Evolutionary conservation across 1,140 invertebrate species (phyloP), one percentile per base, ranked within the genome.

Genomic region (Drosophila bifasciata): DNA sequence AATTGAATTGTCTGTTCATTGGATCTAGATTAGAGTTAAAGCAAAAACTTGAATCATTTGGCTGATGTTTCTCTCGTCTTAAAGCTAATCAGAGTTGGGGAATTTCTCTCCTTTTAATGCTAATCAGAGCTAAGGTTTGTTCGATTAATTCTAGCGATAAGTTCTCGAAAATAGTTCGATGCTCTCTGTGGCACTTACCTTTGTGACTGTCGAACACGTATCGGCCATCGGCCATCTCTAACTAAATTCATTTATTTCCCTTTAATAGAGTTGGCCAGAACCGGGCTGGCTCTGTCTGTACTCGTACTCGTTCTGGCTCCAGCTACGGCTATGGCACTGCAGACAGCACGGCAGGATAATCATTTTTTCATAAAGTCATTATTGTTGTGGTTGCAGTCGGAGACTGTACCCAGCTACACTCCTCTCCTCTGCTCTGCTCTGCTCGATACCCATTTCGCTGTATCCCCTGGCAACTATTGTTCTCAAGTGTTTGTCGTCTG

Each of bases 341-440:
- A 69, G 80, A 55, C 80, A 57, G 60, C 59, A 36, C 59, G 53
- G 50, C 73, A 86, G 78, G 70, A 86, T 86, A 81, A 86, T 81
- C 77, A 81, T 88, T 86, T 88, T 88, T 88, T 88, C 78, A 88
- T 88, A 88, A 88, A 88, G 83, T 83, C 83, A 86, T 86, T 86
- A 88, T 83, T 88, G 70, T 88, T 83, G 83, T 79, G 83, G 83
- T 76, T 86, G 83, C 83, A 86, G 62, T 75, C 57, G 59, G 48
- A 61, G 57, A 41, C 43, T 41, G 50, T 46, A 17, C 46, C 36
- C 17, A 25, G 16, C 3, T 17, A n/a, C n/a, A n/a, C 15, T 6
- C 8, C 17, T 15, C 15, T 11, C 16, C 32, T 44, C 51, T 32
- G 43, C 63, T 60, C 43, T 57, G 36, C 15, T 25, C 17, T 57